These are phyloP conservation scores for Halcyon malimbica DNA, from an alignment of 2,113 vertebrate species.

Conservation along the genomic window DNA sequence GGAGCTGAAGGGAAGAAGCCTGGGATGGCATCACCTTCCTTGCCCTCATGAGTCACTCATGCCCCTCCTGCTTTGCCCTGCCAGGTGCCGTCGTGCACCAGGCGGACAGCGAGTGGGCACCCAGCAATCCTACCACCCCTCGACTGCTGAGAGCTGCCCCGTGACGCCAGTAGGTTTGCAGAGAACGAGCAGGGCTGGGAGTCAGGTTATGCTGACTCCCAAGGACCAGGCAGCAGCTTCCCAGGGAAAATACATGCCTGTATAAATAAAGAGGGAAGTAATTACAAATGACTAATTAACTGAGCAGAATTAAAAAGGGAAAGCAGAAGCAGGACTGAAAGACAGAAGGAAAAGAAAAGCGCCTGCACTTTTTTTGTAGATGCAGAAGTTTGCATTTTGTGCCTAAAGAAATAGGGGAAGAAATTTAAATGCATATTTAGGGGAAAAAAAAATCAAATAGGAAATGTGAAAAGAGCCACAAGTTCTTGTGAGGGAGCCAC, in stretches of 20 bases:
- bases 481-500: not conserved
- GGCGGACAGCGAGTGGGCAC: not conserved
- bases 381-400: not conserved
- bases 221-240: not conserved
- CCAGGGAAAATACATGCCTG: not conserved
- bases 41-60: accelerated
- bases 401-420: not conserved
- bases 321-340: conserved; percentile 11
- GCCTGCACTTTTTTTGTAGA: not conserved
- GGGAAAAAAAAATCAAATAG: not conserved
- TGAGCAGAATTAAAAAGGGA: not conserved
- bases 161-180: not conserved
- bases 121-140: not conserved
- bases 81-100: not conserved
- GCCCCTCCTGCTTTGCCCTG: not conserved
- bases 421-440: not conserved
- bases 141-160: not conserved
- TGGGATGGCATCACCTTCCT: not conserved
- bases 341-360: not conserved
- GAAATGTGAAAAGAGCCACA: not conserved
- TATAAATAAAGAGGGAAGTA: not conserved
- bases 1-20: not conserved
- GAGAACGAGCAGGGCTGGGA: not conserved
- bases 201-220: not conserved
- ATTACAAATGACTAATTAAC: not conserved